Evolutionary conservation across 1,140 invertebrate genomes (phyloP).

Genomic region (Atta cephalotes): DNA sequence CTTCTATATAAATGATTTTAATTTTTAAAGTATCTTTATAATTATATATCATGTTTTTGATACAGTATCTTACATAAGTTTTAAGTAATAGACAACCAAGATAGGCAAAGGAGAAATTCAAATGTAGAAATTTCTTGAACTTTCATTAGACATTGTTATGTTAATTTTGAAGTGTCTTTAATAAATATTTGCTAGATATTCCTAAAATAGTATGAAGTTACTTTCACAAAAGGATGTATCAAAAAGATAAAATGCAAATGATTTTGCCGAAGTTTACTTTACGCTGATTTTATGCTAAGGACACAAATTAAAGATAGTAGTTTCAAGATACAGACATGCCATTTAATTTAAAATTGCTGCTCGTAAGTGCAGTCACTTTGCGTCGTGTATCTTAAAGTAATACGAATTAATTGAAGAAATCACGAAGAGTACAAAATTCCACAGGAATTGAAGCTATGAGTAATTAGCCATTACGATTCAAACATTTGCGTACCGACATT

Average conservation of each 20-base stretch:
- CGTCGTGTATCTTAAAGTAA: slow-evolving; percentile 26
- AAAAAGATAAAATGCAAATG: slow-evolving; percentile 33
- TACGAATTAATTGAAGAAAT: slow-evolving; percentile 51
- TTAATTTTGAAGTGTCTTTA: slow-evolving; percentile 55
- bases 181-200: slow-evolving; percentile 57
- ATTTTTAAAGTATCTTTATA: slow-evolving; percentile 32
- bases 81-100: slow-evolving; percentile 16
- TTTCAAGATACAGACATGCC: not conserved
- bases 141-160: slow-evolving; percentile 23
- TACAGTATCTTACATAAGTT: slow-evolving; percentile 45
- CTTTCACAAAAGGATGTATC: slow-evolving; percentile 15
- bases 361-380: not conserved
- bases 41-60: slow-evolving; percentile 20
- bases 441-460: slow-evolving; percentile 19
- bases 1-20: not conserved
- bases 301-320: slow-evolving; percentile 15
- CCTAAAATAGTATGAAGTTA: slow-evolving; percentile 6
- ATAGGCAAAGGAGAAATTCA: slow-evolving; percentile 6
- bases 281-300: slow-evolving; percentile 15
- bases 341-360: slow-evolving; percentile 20
- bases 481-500: slow-evolving; percentile 34
- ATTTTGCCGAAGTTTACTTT: slow-evolving; percentile 24
- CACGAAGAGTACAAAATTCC: slow-evolving; percentile 21
- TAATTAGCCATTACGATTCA: slow-evolving; percentile 45
- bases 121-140: slow-evolving; percentile 52